Conservation (phyloP, 1,140 invertebrate species). For the Druon quercuslanigerum region DNA sequence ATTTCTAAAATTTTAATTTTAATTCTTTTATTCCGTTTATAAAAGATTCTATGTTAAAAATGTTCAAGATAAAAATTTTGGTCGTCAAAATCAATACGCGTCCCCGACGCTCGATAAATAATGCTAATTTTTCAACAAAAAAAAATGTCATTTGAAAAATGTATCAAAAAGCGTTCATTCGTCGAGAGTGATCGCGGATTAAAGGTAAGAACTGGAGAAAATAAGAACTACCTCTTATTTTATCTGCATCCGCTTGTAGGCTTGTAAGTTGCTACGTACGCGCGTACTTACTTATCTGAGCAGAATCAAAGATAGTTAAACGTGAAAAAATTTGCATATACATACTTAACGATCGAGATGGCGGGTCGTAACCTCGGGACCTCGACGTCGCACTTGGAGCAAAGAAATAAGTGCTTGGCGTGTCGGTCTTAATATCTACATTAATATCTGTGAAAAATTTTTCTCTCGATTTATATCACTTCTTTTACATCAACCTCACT, state of each 20-base stretch:
- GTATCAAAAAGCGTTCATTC: too few species aligned
- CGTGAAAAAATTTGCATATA: slow-evolving; percentile 31
- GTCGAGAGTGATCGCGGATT: too few species aligned
- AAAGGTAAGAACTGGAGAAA: too few species aligned
- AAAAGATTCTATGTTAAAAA: too few species aligned
- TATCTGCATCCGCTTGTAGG: slow-evolving; percentile 30
- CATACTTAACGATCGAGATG: slow-evolving; percentile 30
- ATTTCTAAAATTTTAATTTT: too few species aligned
- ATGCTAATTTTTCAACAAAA: too few species aligned
- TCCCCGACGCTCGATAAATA: too few species aligned
- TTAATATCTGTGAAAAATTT: not conserved
- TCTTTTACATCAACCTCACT: not conserved
- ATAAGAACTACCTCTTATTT: slow-evolving; percentile 21
- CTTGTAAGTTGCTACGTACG: slow-evolving; percentile 25
- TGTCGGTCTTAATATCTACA: slow-evolving; percentile 14
- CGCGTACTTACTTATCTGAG: slow-evolving; percentile 29
- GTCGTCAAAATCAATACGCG: too few species aligned
- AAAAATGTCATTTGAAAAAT: too few species aligned
- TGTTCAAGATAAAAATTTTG: too few species aligned
- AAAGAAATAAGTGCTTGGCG: slow-evolving; percentile 13
- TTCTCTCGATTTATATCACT: slow-evolving; percentile 1
- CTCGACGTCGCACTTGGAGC: slow-evolving; percentile 19
- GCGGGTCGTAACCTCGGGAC: slow-evolving; percentile 18
- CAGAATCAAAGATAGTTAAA: slow-evolving; percentile 30
- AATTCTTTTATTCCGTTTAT: too few species aligned